Evolutionary conservation across 2,797 vertebrate genomes (phyloP).

Genomic region (Thunnus albacares): DNA sequence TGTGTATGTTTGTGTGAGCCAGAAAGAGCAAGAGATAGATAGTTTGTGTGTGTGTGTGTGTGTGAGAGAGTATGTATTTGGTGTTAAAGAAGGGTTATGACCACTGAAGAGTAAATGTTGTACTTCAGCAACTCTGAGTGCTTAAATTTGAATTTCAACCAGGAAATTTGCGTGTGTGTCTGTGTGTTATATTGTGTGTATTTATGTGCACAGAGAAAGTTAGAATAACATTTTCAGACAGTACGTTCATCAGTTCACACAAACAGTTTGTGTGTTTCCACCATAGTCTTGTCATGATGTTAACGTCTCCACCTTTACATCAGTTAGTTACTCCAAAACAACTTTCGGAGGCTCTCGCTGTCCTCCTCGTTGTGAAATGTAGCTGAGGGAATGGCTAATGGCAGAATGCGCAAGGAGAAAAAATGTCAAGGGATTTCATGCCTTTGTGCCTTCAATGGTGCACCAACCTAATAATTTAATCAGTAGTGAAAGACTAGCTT

Average conservation of each 20-base stretch:
- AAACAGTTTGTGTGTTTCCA: slow-evolving; percentile 6
- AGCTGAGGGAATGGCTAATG: slow-evolving; percentile 74
- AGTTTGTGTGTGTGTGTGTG: slow-evolving; percentile 9
- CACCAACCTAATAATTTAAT: slow-evolving; percentile 81
- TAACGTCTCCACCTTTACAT: slow-evolving; percentile 16
- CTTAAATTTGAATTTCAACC: slow-evolving; percentile 31
- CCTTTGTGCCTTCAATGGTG: slow-evolving; percentile 69
- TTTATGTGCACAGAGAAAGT: not conserved
- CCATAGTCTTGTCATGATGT: slow-evolving; percentile 3
- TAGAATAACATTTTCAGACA: not conserved
- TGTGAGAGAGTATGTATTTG: slow-evolving; percentile 2
- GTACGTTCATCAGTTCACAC: not conserved
- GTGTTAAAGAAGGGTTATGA: slow-evolving; percentile 26
- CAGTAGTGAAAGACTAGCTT: slow-evolving; percentile 77
- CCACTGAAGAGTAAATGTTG: slow-evolving; percentile 46
- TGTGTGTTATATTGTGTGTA: not conserved
- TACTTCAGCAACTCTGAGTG: slow-evolving; percentile 25
- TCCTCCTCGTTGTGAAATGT: slow-evolving; percentile 71
- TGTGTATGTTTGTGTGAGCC: slow-evolving; percentile 35
- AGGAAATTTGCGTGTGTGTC: not conserved
- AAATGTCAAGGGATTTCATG: slow-evolving; percentile 85
- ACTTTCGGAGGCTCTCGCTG: slow-evolving; percentile 50
- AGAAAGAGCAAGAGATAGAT: slow-evolving; percentile 13
- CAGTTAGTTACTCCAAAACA: slow-evolving; percentile 53
- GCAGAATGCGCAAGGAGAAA: slow-evolving; percentile 65